Conservation (phyloP, 2,888 invertebrate species). For the Buathra laborator region DNA sequence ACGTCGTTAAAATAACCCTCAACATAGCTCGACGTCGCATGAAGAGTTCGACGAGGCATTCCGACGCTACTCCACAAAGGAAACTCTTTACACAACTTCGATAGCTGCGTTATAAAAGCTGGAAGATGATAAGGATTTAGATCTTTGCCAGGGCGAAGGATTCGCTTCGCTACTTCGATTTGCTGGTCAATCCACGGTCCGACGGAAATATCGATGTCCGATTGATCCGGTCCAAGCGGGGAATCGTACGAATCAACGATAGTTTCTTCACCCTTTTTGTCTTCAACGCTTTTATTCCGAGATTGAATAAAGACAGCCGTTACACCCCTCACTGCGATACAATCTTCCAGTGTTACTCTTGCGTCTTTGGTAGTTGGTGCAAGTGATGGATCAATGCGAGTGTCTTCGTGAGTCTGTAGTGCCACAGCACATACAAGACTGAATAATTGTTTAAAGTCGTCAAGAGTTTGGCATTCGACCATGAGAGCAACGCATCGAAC, state of each 20-base stretch:
- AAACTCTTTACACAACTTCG: conserved; percentile 2
- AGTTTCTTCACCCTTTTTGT: neutral
- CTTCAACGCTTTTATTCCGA: neutral
- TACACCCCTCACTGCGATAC: conserved; percentile 32
- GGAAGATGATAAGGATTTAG: neutral
- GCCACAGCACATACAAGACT: conserved; percentile 18
- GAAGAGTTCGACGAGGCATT: neutral
- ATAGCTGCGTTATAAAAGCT: neutral
- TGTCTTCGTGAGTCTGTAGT: conserved; percentile 17
- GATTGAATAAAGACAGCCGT: neutral
- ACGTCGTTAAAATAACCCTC: conserved; percentile 1
- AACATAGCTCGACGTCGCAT: neutral
- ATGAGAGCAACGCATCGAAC: conserved; percentile 50
- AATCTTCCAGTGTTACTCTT: conserved; percentile 40
- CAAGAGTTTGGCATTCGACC: conserved; percentile 29
- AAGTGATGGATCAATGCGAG: neutral
- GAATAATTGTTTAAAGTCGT: conserved; percentile 7
- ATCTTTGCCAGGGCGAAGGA: neutral
- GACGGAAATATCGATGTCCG: neutral
- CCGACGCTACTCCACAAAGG: conserved; percentile 6
- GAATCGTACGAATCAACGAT: neutral
- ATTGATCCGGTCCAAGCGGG: conserved; percentile 8
- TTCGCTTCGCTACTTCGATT: neutral
- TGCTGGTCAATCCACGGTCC: neutral
- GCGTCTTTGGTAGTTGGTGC: conserved; percentile 28